Percentiles rank a stretch among this genome's conserved stretches.
Conservation (phyloP, 2,113 vertebrate species). For the Okapia johnstoni region DNA sequence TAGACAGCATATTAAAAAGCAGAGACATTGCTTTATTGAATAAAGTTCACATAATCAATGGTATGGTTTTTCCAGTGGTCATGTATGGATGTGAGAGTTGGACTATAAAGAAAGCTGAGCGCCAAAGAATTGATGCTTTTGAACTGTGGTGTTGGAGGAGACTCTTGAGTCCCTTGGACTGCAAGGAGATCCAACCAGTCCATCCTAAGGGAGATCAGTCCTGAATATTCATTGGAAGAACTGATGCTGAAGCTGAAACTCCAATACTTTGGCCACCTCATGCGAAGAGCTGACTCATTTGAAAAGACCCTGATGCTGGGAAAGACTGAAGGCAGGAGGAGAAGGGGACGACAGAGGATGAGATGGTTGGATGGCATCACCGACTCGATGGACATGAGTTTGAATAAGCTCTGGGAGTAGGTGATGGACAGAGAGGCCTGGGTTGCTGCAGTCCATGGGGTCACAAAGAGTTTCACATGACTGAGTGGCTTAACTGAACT, state of each 20-base stretch:
- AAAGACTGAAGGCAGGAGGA: background rate
- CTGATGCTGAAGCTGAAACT: background rate
- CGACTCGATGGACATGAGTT: background rate
- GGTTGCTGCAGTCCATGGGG: accelerated
- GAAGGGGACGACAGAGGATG: background rate
- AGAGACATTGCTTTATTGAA: background rate
- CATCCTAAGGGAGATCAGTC: background rate
- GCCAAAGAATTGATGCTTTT: background rate
- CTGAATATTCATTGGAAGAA: background rate
- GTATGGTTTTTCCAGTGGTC: background rate
- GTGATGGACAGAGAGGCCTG: background rate
- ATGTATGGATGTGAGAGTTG: background rate
- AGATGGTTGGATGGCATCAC: background rate
- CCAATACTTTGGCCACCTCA: background rate
- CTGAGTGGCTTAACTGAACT: background rate
- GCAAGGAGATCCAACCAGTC: background rate
- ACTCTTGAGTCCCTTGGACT: background rate
- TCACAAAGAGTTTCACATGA: background rate
- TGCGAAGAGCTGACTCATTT: background rate
- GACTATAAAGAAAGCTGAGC: background rate
- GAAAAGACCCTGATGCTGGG: background rate
- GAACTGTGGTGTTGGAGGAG: background rate
- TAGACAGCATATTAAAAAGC: background rate
- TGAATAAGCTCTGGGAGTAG: background rate
- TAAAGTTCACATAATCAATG: background rate